These are phyloP conservation scores for Orthosia gothica DNA, from an alignment of 2,888 invertebrate species.

Conservation along the genomic window DNA sequence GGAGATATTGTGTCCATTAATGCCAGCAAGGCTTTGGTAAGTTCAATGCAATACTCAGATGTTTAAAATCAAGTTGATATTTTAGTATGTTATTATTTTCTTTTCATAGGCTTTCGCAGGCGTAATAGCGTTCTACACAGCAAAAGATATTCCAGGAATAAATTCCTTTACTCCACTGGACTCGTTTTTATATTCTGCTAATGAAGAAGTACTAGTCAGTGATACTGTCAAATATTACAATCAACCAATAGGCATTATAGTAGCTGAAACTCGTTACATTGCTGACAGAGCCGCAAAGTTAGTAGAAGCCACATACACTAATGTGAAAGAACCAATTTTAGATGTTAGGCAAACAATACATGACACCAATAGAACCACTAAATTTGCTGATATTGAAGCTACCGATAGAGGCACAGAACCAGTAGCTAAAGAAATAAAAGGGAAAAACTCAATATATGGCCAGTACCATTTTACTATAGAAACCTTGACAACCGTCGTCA, in stretches of 20 bases:
- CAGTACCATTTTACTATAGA: slow-evolving; percentile 95
- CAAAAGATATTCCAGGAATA: slow-evolving; percentile 93
- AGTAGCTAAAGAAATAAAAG: slow-evolving; percentile 83
- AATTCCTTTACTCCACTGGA: slow-evolving; percentile 90
- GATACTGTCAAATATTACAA: slow-evolving; percentile 76
- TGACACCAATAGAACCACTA: slow-evolving; percentile 66
- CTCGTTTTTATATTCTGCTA: slow-evolving; percentile 54
- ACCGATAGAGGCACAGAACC: slow-evolving; percentile 80
- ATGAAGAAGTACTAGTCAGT: slow-evolving; percentile 86
- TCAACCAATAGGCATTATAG: slow-evolving; percentile 85
- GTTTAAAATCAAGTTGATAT: not conserved
- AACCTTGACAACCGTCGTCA: slow-evolving; percentile 92
- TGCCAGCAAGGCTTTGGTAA: slow-evolving; percentile 92
- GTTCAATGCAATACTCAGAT: slow-evolving; percentile 7
- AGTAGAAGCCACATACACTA: slow-evolving; percentile 90
- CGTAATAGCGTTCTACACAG: slow-evolving; percentile 92
- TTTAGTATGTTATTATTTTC: too few relatives aligned
- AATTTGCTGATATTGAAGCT: slow-evolving; percentile 63
- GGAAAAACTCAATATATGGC: slow-evolving; percentile 88
- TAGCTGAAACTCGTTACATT: slow-evolving; percentile 89
- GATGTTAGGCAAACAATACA: slow-evolving; percentile 74
- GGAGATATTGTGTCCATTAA: slow-evolving; percentile 92
- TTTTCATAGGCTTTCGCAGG: slow-evolving; percentile 84
- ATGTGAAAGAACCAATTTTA: slow-evolving; percentile 78
- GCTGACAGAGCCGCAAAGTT: slow-evolving; percentile 91